Conservation (phyloP, 2,888 invertebrate genomes). For the Lymantria monacha region DNA sequence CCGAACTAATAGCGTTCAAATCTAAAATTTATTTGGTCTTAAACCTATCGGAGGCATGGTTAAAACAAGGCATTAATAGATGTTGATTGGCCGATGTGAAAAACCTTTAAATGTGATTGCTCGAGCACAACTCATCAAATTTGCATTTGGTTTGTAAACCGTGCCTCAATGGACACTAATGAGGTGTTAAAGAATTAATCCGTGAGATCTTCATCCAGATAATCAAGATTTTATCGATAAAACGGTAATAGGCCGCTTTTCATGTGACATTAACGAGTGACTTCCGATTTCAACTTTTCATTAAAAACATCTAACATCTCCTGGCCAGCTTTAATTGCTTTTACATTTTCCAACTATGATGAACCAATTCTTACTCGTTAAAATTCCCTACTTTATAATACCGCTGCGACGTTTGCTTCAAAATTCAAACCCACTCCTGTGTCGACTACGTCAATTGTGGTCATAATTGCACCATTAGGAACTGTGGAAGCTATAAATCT, state of each 20-base stretch:
- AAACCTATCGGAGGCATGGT: conserved; percentile 47
- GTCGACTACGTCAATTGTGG: conserved; percentile 46
- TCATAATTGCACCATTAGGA: conserved; percentile 65
- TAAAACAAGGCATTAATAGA: conserved; percentile 56
- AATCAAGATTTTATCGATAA: conserved; percentile 63
- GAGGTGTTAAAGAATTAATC: conserved; percentile 77
- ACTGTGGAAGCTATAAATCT: conserved; percentile 71
- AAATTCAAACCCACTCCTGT: conserved; percentile 34
- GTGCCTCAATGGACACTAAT: conserved; percentile 64
- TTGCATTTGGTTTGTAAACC: conserved; percentile 74
- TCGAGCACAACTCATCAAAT: conserved; percentile 61
- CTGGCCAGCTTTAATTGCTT: conserved; percentile 42
- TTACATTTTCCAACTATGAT: conserved; percentile 38
- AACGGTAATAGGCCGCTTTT: conserved; percentile 45
- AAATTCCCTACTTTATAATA: conserved; percentile 25
- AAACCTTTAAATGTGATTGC: conserved; percentile 60
- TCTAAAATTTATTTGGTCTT: conserved; percentile 60
- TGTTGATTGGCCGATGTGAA: conserved; percentile 61
- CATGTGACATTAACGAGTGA: conserved; percentile 58
- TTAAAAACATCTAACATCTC: conserved; percentile 33
- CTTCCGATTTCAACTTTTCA: conserved; percentile 57
- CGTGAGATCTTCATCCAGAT: conserved; percentile 61
- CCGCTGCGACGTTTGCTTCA: conserved; percentile 20
- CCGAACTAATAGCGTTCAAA: conserved; percentile 53
- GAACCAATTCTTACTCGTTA: conserved; percentile 40